Evolutionary conservation across 2,113 vertebrate genomes (phyloP).

Genomic region (Hyla sarda): DNA sequence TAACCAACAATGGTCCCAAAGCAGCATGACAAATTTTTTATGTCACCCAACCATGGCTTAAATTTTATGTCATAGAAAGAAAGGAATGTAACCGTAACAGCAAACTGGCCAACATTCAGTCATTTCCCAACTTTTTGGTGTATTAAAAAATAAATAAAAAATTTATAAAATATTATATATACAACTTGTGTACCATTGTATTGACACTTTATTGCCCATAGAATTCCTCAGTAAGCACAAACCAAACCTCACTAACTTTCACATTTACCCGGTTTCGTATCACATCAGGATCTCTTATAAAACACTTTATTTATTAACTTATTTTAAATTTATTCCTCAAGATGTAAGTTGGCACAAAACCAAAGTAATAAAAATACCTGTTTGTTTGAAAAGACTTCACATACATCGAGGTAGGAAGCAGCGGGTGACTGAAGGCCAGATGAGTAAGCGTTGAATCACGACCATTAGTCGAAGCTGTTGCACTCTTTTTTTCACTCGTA

Average conservation of each 20-base stretch:
- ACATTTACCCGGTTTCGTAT: not conserved
- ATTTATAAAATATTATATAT: too few relatives aligned
- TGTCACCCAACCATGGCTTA: not conserved
- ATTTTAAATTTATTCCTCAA: constrained; percentile 18
- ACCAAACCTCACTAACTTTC: not conserved
- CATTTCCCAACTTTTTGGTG: not conserved
- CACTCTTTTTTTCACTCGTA: constrained; percentile 17
- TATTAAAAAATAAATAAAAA: too few relatives aligned
- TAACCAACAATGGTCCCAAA: too few relatives aligned
- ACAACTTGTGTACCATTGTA: not conserved
- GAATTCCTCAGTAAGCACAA: not conserved
- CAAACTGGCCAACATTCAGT: not conserved
- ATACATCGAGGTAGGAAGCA: constrained; percentile 6
- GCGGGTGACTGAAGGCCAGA: constrained; percentile 36
- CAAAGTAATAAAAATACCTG: constrained; percentile 45
- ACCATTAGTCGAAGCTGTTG: constrained; percentile 27
- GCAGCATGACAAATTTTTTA: too few relatives aligned
- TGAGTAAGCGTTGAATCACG: constrained; percentile 39
- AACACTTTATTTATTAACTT: constrained; percentile 35
- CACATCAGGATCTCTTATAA: constrained; percentile 11
- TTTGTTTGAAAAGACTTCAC: constrained; percentile 50
- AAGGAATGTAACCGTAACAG: not conserved
- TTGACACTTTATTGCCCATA: not conserved
- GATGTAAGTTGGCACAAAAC: constrained; percentile 23
- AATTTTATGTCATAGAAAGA: not conserved